These are phyloP conservation scores for Alexandromys fortis DNA, from an alignment of 2,113 vertebrate species.

Conservation along the genomic window DNA sequence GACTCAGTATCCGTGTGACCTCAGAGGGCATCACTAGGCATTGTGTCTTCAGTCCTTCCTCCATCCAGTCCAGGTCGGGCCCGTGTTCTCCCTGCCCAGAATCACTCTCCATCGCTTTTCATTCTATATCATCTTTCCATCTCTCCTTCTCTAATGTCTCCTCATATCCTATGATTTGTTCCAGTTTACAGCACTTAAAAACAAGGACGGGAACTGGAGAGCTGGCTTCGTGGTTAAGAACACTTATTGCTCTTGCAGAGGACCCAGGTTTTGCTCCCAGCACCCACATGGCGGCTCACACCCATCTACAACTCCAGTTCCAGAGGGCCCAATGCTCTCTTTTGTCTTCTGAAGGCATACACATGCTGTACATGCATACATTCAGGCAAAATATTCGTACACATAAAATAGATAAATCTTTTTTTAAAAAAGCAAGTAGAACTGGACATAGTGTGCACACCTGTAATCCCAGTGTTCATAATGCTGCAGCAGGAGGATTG, in stretches of 20 bases:
- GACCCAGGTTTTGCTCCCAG: neutral
- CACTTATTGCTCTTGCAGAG: neutral
- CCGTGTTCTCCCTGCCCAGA: neutral
- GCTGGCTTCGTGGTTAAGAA: neutral
- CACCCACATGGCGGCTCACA: neutral
- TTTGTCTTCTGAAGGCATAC: neutral
- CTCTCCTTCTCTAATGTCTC: neutral
- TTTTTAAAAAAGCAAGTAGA: neutral
- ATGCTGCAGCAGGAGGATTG: too few species aligned
- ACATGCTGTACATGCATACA: neutral
- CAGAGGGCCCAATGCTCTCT: neutral
- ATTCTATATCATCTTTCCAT: neutral
- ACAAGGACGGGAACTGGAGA: neutral
- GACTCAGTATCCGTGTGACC: too few species aligned
- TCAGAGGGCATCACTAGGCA: neutral
- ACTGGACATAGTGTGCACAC: neutral
- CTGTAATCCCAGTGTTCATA: neutral
- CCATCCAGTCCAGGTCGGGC: neutral
- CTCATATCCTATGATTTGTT: neutral
- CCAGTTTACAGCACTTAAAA: neutral
- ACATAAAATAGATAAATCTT: neutral
- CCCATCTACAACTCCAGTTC: neutral
- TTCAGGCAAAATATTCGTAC: neutral
- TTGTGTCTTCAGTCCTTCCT: neutral
- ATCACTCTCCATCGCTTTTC: neutral